Evolutionary conservation across 2,113 vertebrate species (phyloP).

Genomic region (Odocoileus virginianus): DNA sequence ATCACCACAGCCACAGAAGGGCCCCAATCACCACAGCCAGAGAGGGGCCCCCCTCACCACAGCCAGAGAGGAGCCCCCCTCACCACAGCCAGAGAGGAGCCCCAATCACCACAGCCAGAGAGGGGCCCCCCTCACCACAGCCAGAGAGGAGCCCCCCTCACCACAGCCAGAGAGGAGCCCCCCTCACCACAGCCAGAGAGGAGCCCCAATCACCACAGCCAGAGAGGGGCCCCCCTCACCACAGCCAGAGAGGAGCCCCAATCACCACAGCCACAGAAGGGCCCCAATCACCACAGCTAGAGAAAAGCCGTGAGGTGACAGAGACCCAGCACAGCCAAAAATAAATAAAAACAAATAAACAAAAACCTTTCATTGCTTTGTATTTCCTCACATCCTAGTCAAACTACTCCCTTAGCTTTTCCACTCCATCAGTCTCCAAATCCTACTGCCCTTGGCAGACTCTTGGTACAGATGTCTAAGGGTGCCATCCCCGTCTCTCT

Average conservation of each 20-base stretch:
- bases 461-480: not conserved
- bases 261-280: no score
- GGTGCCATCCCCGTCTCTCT: no score
- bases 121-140: rapidly evolving
- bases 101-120: no score
- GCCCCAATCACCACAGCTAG: not conserved
- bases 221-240: rapidly evolving
- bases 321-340: not conserved
- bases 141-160: rapidly evolving
- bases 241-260: no score
- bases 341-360: not conserved
- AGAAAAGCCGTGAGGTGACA: not conserved
- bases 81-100: no score
- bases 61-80: rapidly evolving
- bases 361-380: not conserved
- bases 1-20: no score
- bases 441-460: not conserved
- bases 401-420: not conserved
- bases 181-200: rapidly evolving
- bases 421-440: not conserved
- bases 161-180: no score
- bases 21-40: no score
- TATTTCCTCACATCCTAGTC: not conserved
- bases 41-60: rapidly evolving
- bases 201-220: no score